Evolutionary conservation across 2,797 vertebrate genomes (phyloP), one percentile per base, ranked within the genome.

Genomic region (Artibeus lituratus): DNA sequence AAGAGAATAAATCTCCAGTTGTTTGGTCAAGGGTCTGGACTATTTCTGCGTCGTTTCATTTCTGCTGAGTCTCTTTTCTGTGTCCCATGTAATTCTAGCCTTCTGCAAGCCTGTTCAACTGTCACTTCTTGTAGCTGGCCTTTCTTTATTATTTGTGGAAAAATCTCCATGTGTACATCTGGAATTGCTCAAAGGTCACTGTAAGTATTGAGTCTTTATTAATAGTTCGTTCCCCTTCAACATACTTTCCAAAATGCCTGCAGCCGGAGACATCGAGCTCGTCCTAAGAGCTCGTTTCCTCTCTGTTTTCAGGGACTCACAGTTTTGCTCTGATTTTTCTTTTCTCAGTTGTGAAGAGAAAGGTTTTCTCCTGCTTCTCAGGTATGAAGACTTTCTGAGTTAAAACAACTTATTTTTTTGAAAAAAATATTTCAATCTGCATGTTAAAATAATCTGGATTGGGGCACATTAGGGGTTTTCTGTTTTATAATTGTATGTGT

Each of bases 151-250:
- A 87, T 77, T 86, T 94, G 73, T 92, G 80, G 96, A 84, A 96
- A 93, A 96, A 53, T 51, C 32, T 86, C 87, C n/a, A 32, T 73
- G 77, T 93, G 93, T 94, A 80, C 96, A 94, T 96, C 97, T 97
- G 97, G 92, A 96, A 94, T 76, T 97, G 85, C 88, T 97, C 95
- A 94, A 76, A 96, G 85, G 92, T 95, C 94, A 94, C 49, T 96
- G 73, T 96, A 86, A 97, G 85, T 96, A 94, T 92, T 82, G 77
- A 83, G n/a, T 80, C 87, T 90, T 95, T 96, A 92, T 96, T 96
- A 89, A 92, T 76, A 39, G 47, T 73, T 87, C 87, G 77, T 86
- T 96, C 87, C 42, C 73, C 82, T 92, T 62, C 53, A 69, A 85
- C 90, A 73, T 18, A 84, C 87, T 90, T 92, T 90, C 84, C 92